Evolutionary conservation across 2,113 vertebrate genomes (phyloP), one percentile per base, ranked within the genome.

Genomic region (Tachysurus fulvidraco): DNA sequence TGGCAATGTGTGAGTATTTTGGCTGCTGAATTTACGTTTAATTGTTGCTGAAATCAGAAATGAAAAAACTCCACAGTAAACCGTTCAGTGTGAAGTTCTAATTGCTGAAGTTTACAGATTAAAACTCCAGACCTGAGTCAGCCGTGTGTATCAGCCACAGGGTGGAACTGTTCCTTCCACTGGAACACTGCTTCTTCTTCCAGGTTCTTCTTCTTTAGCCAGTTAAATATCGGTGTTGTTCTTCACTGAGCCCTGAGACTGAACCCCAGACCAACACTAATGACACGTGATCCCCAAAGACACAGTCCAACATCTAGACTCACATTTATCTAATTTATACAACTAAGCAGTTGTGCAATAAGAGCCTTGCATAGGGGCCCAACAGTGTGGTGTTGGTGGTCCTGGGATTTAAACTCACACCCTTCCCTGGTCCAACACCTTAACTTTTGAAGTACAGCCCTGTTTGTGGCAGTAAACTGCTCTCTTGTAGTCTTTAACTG

Each of bases 1-100:
- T 93, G 98, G 98, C 91, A 99, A 98, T 96, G 94, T 98, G 98
- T 99, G 95, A 99, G 97, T 97, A 95, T n/a, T 71, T 83, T 16
- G n/a, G 25, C 7, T 30, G 44, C 60, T 13, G 57, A 6, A 30
- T 54, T 54, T 46, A 8, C 3, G 13, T 16, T 16, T 9, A 5
- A 77, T 23, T 54, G 10, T 28, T 77, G 6, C 50, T 52, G 67
- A 71, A 41, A 71, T 71, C 30, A 25, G 36, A 44, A 44, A 73
- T 46, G 19, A 44, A n/a, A 36, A 23, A 16, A 57, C 67, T 16
- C 65, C 65, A 67, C 65, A 67, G 65, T 17, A 28, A 30, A 11
- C 62, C 12, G 25, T 64, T n/a, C 67, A 71, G 36, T 11, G 65
- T 30, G 4, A 30, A 71, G 36, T 11, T 65, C n/a, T 65, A 65